phyloP scores from a whole-genome alignment of 2,797 vertebrate species.

The Pseudotriccus pelzelni region DNA sequence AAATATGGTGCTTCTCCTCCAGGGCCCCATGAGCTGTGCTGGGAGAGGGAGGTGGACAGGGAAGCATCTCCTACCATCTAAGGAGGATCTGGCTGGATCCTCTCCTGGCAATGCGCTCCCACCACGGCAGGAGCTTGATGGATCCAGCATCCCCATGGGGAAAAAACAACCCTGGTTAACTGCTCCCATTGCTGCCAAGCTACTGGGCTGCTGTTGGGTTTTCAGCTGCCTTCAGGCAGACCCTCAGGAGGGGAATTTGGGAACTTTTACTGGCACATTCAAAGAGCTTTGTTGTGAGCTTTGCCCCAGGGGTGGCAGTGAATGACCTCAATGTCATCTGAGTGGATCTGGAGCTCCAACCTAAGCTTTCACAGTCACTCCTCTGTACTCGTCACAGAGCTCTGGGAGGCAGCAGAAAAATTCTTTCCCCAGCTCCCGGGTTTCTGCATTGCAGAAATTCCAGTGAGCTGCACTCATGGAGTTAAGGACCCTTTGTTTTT shows the following conservation, averaged over 20 bases:
- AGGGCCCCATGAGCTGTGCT: neutral
- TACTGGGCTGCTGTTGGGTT: neutral
- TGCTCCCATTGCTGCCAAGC: neutral
- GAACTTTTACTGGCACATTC: neutral
- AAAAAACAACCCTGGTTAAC: neutral
- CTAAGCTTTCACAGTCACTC: neutral
- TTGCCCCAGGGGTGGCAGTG: neutral
- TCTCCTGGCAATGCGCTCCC: neutral
- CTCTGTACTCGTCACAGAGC: neutral
- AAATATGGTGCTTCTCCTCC: conserved; percentile 53
- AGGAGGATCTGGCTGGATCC: neutral
- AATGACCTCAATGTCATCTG: neutral
- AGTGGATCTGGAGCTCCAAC: neutral
- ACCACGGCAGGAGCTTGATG: neutral
- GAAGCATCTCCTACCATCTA: neutral
- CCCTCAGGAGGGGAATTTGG: neutral
- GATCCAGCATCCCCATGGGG: neutral
- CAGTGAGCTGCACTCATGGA: neutral
- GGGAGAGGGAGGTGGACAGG: neutral
- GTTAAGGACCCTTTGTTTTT: conserved; percentile 29
- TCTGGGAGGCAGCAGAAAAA: neutral
- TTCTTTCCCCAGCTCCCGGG: neutral
- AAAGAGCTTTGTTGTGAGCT: neutral
- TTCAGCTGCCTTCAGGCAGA: neutral
- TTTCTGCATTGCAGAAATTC: conserved; percentile 31